Conservation (phyloP, 2,113 vertebrate species). For the Trachemys scripta region DNA sequence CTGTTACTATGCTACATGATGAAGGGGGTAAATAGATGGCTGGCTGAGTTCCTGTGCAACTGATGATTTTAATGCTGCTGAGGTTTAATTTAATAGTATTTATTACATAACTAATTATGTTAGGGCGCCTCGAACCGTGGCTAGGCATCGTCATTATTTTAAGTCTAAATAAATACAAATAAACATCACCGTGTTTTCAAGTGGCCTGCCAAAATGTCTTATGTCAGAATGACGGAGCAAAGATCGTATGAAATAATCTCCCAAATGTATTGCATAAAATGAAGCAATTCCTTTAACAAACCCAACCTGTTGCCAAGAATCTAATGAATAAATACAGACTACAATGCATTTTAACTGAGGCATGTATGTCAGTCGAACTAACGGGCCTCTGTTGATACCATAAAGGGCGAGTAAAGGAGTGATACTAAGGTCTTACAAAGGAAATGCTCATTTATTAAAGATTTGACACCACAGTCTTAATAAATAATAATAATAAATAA, state of each 20-base stretch:
- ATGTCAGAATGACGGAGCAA: not conserved
- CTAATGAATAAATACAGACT: rapidly evolving
- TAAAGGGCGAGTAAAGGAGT: not conserved
- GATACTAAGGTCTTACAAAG: not conserved
- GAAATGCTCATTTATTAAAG: constrained; percentile 45
- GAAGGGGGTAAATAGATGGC: not conserved
- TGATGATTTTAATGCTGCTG: not conserved
- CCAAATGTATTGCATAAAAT: rapidly evolving
- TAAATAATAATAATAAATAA: not conserved
- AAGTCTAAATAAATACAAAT: not conserved
- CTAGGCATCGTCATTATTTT: not conserved
- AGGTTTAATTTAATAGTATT: not conserved
- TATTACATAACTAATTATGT: rapidly evolving
- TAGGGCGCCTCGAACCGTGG: not conserved
- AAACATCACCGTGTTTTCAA: rapidly evolving
- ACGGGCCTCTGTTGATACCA: not conserved
- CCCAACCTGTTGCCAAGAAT: not conserved
- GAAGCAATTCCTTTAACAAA: not conserved
- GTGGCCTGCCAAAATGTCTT: not conserved
- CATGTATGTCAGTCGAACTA: rapidly evolving
- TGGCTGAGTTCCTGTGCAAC: not conserved
- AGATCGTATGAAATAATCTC: not conserved
- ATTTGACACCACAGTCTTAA: not conserved
- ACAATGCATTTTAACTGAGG: rapidly evolving
- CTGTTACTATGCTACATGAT: not conserved